These are phyloP conservation scores for Chaetura pelagica DNA, from an alignment of 2,113 vertebrate genomes.

Conservation along the genomic window DNA sequence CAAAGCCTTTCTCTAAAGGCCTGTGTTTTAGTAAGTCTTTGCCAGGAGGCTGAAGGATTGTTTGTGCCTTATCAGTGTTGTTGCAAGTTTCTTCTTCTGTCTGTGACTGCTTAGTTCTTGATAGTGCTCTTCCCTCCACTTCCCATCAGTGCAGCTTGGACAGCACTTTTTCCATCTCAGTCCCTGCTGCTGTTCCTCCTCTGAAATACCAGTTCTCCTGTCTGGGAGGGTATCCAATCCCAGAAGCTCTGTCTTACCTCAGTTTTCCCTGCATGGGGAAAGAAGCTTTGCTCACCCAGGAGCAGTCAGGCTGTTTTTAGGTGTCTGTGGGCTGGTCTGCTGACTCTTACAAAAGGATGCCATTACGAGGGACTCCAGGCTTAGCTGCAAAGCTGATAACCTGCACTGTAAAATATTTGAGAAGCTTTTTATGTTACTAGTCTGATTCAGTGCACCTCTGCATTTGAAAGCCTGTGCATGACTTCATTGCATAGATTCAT, in stretches of 20 bases:
- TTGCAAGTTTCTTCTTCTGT: background rate
- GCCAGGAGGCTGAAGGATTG: background rate
- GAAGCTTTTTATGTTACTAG: background rate
- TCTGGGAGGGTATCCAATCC: background rate
- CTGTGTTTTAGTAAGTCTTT: background rate
- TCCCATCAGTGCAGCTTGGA: background rate
- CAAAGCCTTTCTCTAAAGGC: background rate
- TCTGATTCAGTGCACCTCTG: background rate
- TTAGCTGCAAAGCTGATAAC: background rate
- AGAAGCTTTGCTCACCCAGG: background rate
- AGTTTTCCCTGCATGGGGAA: background rate
- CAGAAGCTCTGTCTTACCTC: background rate
- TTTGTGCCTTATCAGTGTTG: background rate
- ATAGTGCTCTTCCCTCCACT: background rate
- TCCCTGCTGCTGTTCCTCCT: background rate
- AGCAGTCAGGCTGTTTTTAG: background rate
- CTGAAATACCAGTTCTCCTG: background rate
- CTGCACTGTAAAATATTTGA: background rate
- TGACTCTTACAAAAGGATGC: background rate
- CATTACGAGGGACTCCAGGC: background rate
- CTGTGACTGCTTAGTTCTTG: background rate
- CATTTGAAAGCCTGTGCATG: background rate
- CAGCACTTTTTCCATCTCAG: background rate
- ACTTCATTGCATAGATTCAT: background rate
- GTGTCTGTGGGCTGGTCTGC: background rate